phyloP scores from a whole-genome alignment of 1,140 invertebrate genomes.

The Nebria ingens region DNA sequence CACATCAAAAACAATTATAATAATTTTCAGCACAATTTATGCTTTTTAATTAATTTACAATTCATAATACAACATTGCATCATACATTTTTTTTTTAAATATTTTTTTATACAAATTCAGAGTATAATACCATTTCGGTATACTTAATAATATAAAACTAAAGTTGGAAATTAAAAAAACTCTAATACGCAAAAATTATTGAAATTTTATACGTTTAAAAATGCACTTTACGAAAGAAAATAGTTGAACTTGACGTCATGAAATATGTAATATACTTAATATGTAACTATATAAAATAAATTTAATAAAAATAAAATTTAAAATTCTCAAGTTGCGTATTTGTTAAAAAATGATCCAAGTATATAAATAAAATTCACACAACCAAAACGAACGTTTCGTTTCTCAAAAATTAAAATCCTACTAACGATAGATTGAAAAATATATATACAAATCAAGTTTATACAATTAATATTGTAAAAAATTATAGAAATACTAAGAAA shows the following conservation, averaged over 20 bases:
- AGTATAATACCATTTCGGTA: background rate
- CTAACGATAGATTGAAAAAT: background rate
- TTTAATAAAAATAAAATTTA: too few species aligned
- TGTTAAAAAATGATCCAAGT: too few species aligned
- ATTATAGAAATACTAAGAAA: background rate
- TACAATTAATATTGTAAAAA: slow-evolving; percentile 7
- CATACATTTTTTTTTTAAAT: slow-evolving; percentile 4
- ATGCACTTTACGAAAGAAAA: background rate
- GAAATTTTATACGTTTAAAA: background rate
- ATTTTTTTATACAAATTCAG: background rate
- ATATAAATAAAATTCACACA: too few species aligned
- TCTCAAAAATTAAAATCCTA: background rate
- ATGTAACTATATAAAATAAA: too few species aligned
- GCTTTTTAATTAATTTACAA: slow-evolving; percentile 4
- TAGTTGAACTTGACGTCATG: background rate
- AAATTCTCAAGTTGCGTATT: too few species aligned
- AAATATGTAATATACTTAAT: too few species aligned
- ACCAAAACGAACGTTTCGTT: background rate
- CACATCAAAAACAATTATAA: too few species aligned
- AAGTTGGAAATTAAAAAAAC: background rate
- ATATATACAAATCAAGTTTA: background rate
- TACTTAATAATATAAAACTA: background rate
- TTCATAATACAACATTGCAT: slow-evolving; percentile 2
- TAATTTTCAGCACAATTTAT: too few species aligned
- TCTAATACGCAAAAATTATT: background rate